Base-by-base conservation (phyloP, 2,797 vertebrate species). In the Pipistrellus pygmaeus region DNA sequence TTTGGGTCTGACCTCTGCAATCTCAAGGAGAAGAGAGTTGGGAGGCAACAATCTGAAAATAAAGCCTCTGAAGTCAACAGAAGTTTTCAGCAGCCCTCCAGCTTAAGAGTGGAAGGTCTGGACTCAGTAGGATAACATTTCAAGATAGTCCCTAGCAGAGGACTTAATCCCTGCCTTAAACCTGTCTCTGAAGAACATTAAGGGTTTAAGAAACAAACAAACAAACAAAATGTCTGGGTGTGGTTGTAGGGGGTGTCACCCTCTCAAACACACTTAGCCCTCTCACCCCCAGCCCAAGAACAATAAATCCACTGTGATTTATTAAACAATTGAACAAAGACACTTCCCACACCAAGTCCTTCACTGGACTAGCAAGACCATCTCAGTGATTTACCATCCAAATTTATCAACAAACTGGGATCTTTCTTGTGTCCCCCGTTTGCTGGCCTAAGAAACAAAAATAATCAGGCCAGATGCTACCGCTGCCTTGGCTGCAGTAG, bases 231-330 rank as follows among this genome's bases (percentile, higher is more conserved):
- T 44, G 14, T 64, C 41, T 88, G n/a, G 51, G 66, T 92, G 35
- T 66, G 27, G 57, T 20, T 2, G 11, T 11, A 30, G 32, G 35
- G 8, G n/a, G 5, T 55, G 21, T 91, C 78, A 93, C 69, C 71
- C 68, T 95, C 66, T 84, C 72, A 87, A 23, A 69, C 30, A 71
- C 35, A 80, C 25, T 84, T 77, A 64, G 53, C 77, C 64, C 55
- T 86, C n/a, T 35, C 30, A 95, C 51, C 46, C 68, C 11, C 84
- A 90, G 64, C 55, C n/a, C 86, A 90, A 95, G 57, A 95, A 96
- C 80, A 96, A 92, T 75, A 94, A 92, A 85, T 80, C 62, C 27
- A 88, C 57, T 95, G 53, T 92, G 81, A 78, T 72, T 96, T 90
- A 88, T 30, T 92, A 60, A 96, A 89, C 57, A 96, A 57, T 20